Evolutionary conservation across 1,140 invertebrate genomes (phyloP).

Genomic region (Scaptomyza graminum): DNA sequence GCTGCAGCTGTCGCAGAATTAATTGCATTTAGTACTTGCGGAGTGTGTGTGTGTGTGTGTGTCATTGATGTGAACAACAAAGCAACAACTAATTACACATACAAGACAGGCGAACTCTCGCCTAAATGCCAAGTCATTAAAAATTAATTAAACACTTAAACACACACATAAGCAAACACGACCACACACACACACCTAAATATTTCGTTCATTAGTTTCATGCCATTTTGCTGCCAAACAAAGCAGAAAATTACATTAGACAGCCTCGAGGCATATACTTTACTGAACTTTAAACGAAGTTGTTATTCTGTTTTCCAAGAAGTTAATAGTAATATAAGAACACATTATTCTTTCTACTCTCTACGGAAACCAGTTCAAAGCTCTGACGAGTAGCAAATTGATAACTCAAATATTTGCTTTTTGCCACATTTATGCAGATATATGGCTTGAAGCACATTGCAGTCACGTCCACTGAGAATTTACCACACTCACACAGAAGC

Average conservation of each 20-base stretch:
- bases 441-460: not conserved
- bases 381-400: slow-evolving; percentile 10
- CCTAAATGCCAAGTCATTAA: slow-evolving; percentile 65
- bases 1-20: slow-evolving; percentile 17
- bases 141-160: slow-evolving; percentile 59
- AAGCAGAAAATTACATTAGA: not conserved
- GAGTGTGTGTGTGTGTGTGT: slow-evolving; percentile 4
- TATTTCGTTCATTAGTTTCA: not conserved
- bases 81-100: slow-evolving; percentile 63
- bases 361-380: slow-evolving; percentile 21
- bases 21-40: slow-evolving; percentile 42
- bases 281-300: too few species aligned
- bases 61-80: slow-evolving; percentile 20
- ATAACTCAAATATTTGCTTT: not conserved
- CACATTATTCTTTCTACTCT: too few species aligned
- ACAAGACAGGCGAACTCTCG: too few species aligned
- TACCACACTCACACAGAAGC: not conserved
- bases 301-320: too few species aligned
- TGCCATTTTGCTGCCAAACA: slow-evolving; percentile 30
- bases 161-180: slow-evolving; percentile 16
- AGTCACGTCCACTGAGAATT: not conserved
- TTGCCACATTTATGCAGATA: not conserved
- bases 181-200: slow-evolving; percentile 7
- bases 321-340: too few species aligned
- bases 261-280: slow-evolving; percentile 5